These are phyloP conservation scores for Entosphenus tridentatus DNA, from an alignment of 2,113 vertebrate genomes.

Conservation along the genomic window DNA sequence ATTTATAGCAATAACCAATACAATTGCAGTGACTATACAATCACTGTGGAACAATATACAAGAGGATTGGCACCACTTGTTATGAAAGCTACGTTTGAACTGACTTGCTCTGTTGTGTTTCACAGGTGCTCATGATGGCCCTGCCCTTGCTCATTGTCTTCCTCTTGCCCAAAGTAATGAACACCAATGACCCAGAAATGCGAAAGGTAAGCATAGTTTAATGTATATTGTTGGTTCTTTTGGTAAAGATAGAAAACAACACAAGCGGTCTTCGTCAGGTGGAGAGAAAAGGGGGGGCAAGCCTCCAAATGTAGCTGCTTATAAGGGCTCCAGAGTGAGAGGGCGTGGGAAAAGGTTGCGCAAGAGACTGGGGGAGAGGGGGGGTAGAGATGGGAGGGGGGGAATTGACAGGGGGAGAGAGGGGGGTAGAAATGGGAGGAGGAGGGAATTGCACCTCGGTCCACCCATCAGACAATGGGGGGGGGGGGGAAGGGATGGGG, in stretches of 20 bases:
- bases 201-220: conserved; percentile 43
- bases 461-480: too few relatives aligned
- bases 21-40: too few relatives aligned
- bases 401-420: background rate
- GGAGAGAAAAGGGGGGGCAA: too few relatives aligned
- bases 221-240: background rate
- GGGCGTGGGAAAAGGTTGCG: background rate
- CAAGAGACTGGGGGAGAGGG: background rate
- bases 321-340: too few relatives aligned
- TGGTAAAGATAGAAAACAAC: background rate
- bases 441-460: too few relatives aligned
- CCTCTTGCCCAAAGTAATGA: conserved; percentile 85
- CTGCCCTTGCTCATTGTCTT: conserved; percentile 88
- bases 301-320: too few relatives aligned
- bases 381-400: background rate
- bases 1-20: too few relatives aligned
- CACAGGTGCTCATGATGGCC: conserved; percentile 98
- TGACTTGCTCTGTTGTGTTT: background rate
- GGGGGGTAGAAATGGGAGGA: background rate
- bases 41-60: too few relatives aligned
- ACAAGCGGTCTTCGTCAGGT: too few relatives aligned
- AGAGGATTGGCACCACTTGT: too few relatives aligned
- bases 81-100: too few relatives aligned
- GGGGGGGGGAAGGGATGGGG: too few relatives aligned
- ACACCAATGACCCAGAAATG: conserved; percentile 97